Conservation (phyloP, 2,113 vertebrate genomes). For the Physeter macrocephalus region DNA sequence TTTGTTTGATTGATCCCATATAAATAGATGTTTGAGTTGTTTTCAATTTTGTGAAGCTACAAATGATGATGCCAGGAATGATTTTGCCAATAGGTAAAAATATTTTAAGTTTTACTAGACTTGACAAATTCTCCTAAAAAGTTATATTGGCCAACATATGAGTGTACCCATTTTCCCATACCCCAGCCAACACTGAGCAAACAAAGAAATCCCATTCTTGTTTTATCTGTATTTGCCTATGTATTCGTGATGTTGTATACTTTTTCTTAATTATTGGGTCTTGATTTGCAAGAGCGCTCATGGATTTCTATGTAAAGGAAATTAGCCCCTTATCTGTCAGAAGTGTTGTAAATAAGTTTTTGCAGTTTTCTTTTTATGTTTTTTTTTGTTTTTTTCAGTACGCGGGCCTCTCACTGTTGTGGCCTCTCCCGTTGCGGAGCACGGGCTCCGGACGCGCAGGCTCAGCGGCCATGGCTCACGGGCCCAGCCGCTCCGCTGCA, state of each 20-base stretch:
- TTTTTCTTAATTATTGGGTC: neutral
- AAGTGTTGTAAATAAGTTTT: neutral
- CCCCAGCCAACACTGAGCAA: neutral
- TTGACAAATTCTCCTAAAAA: neutral
- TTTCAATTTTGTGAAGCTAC: neutral
- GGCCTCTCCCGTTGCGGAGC: too few relatives aligned
- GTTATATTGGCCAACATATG: neutral
- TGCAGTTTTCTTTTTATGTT: neutral
- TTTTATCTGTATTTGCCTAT: neutral
- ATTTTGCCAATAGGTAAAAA: neutral
- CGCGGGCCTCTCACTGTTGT: too few relatives aligned
- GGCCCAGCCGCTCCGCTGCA: too few relatives aligned
- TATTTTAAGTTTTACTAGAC: slow-evolving; percentile 11
- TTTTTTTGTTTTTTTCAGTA: neutral
- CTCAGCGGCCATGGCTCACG: too few relatives aligned
- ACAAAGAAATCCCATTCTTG: neutral
- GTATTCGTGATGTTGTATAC: neutral
- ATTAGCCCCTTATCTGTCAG: neutral
- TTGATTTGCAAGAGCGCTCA: neutral
- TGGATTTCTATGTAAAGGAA: neutral
- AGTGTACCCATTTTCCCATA: neutral
- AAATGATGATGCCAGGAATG: neutral
- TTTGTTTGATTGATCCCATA: neutral
- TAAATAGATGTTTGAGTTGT: neutral
- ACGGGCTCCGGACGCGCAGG: too few relatives aligned